Percentiles rank a stretch among this genome's conserved stretches.
Evolutionary conservation across 2,888 invertebrate species (phyloP).

Genomic region (Brachyopa scutellaris): DNA sequence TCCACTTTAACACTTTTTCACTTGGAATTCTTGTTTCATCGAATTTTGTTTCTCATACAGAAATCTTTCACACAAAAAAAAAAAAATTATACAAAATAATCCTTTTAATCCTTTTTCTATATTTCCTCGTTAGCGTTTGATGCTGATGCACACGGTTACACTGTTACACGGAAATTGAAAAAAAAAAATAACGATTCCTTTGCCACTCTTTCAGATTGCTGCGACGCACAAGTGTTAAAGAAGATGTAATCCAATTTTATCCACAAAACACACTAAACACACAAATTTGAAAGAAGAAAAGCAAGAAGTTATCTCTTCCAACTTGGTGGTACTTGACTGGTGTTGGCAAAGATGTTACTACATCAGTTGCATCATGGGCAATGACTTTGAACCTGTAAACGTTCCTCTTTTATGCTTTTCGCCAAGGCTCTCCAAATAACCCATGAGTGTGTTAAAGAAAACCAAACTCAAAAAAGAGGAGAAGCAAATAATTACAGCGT

Average conservation of each 20-base stretch:
- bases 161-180: not conserved
- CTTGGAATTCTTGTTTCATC: not conserved
- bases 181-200: not conserved
- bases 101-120: conserved; percentile 33
- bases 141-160: conserved; percentile 18
- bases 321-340: conserved; percentile 27
- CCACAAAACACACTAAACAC: conserved; percentile 27
- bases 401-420: conserved; percentile 82
- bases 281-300: conserved; percentile 54
- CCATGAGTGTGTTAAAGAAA: conserved; percentile 45
- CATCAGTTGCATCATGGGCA: conserved; percentile 83
- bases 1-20: conserved; percentile 26
- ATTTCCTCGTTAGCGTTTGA: conserved; percentile 28
- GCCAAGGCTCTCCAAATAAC: conserved; percentile 76
- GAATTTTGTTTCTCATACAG: not conserved
- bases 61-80: not conserved
- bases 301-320: conserved; percentile 45
- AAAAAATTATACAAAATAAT: not conserved
- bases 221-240: not conserved
- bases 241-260: conserved; percentile 33
- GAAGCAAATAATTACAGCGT: conserved; percentile 54
- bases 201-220: not conserved
- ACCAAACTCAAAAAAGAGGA: conserved; percentile 57
- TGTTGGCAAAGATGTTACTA: conserved; percentile 80
- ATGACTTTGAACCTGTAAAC: conserved; percentile 82